Evolutionary conservation across 2,888 invertebrate genomes (phyloP).

Genomic region (Temnothorax ravouxi): DNA sequence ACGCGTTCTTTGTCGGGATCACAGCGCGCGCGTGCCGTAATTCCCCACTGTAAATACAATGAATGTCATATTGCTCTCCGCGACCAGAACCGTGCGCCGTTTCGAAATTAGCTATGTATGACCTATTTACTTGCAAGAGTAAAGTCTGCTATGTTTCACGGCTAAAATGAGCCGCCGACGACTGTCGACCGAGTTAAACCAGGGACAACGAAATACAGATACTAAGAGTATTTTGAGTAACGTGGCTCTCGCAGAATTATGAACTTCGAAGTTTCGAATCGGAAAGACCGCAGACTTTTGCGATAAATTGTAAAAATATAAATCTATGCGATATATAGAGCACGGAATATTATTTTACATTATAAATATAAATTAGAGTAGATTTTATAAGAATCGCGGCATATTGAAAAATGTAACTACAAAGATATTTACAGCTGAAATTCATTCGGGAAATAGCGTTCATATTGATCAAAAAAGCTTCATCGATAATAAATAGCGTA

Average conservation of each 20-base stretch:
- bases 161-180: slow-evolving; percentile 30
- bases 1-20: slow-evolving; percentile 50
- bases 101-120: slow-evolving; percentile 61
- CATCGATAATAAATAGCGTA: background rate
- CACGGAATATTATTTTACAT: background rate
- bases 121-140: slow-evolving; percentile 61
- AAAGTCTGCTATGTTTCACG: slow-evolving; percentile 61
- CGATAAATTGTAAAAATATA: background rate
- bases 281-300: background rate
- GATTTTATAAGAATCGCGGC: background rate
- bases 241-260: background rate
- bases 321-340: background rate
- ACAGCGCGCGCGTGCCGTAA: slow-evolving; percentile 27
- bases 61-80: slow-evolving; percentile 50
- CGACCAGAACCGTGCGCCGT: slow-evolving; percentile 15
- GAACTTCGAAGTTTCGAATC: background rate
- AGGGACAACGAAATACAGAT: slow-evolving; percentile 8
- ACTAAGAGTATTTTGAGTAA: slow-evolving; percentile 43
- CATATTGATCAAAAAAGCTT: background rate
- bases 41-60: slow-evolving; percentile 47
- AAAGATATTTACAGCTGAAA: slow-evolving; percentile 1
- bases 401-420: background rate
- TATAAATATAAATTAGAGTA: background rate
- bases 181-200: slow-evolving; percentile 41
- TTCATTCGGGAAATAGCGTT: background rate